These are phyloP conservation scores for Euplagia quadripunctaria DNA, from an alignment of 2,888 invertebrate species.

Conservation along the genomic window DNA sequence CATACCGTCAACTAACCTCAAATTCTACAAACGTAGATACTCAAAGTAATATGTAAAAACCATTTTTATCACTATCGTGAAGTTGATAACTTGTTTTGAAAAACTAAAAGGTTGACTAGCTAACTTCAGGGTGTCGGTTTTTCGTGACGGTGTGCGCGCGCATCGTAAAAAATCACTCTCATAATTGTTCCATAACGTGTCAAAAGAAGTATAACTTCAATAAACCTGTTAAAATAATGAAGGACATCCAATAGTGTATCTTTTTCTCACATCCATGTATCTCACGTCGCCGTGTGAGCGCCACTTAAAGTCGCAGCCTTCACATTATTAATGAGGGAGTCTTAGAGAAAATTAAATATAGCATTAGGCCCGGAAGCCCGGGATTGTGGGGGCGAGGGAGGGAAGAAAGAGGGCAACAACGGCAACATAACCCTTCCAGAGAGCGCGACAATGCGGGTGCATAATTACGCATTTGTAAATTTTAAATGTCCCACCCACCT, in stretches of 20 bases:
- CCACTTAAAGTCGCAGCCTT: constrained; percentile 86
- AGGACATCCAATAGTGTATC: constrained; percentile 37
- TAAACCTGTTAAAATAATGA: not conserved
- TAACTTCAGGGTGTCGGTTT: no score
- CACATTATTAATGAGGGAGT: constrained; percentile 87
- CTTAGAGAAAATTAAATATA: constrained; percentile 88
- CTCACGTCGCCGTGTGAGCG: constrained; percentile 81
- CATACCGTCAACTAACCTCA: no score
- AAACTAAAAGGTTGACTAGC: no score
- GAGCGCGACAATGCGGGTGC: constrained; percentile 85
- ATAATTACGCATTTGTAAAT: constrained; percentile 88
- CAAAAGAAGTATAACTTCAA: no score
- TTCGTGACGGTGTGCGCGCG: no score
- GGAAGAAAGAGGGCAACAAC: constrained; percentile 65
- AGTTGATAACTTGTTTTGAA: no score
- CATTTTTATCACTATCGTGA: no score
- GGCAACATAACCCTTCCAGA: constrained; percentile 76
- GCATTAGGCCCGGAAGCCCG: constrained; percentile 86
- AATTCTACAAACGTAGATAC: no score
- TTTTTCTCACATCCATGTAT: constrained; percentile 68
- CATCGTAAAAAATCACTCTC: no score
- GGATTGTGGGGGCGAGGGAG: constrained; percentile 67
- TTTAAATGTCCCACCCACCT: constrained; percentile 86
- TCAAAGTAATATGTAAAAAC: no score
- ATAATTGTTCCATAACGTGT: no score